Evolutionary conservation across 2,797 vertebrate species (phyloP).

Genomic region (Scolopax rusticola): DNA sequence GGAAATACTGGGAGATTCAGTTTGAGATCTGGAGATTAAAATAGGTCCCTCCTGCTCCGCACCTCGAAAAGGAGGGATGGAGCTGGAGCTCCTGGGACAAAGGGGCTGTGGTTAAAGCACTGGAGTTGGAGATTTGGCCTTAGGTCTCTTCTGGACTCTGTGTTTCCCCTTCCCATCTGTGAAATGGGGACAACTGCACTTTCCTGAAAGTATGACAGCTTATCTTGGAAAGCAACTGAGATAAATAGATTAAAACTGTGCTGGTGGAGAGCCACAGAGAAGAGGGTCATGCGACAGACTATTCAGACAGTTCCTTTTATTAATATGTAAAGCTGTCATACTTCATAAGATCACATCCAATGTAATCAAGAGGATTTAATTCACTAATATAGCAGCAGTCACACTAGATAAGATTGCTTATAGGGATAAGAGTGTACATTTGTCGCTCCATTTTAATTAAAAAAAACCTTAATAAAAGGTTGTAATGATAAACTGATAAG

Average conservation of each 20-base stretch:
- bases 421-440: slow-evolving; percentile 73
- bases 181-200: background rate
- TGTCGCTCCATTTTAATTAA: slow-evolving; percentile 74
- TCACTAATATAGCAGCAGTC: slow-evolving; percentile 72
- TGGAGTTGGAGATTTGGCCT: background rate
- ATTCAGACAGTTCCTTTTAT: slow-evolving; percentile 67
- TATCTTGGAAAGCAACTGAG: slow-evolving; percentile 28
- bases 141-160: background rate
- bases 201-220: background rate
- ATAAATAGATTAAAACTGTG: slow-evolving; percentile 56
- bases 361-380: slow-evolving; percentile 75
- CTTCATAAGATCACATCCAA: slow-evolving; percentile 75
- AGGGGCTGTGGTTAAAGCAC: background rate
- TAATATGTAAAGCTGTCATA: slow-evolving; percentile 76
- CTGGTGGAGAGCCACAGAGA: slow-evolving; percentile 52
- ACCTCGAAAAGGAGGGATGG: background rate
- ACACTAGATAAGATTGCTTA: slow-evolving; percentile 75
- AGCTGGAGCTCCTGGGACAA: background rate
- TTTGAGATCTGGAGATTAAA: background rate
- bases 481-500: slow-evolving; percentile 75
- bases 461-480: slow-evolving; percentile 77
- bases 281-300: slow-evolving; percentile 62
- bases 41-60: background rate
- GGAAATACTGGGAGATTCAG: background rate
- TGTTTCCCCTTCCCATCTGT: background rate